phyloP scores from a whole-genome alignment of 1,140 invertebrate genomes.

The Rhagoletis zephyria region DNA sequence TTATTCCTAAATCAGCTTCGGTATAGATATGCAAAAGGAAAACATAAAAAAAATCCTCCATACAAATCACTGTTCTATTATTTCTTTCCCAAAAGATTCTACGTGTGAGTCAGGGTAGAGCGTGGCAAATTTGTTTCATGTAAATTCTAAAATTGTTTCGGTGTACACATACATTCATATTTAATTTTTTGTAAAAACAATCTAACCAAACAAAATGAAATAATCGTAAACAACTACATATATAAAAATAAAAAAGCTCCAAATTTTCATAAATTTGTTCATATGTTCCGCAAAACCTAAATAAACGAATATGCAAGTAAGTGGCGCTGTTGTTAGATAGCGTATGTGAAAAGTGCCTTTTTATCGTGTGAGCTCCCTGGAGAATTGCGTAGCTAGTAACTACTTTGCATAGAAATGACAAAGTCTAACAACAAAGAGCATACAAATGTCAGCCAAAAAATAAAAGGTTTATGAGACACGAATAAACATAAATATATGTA shows the following conservation, averaged over 20 bases:
- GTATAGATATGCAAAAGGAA: neutral
- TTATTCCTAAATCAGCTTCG: neutral
- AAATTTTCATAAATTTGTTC: slow-evolving; percentile 52
- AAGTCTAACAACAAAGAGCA: slow-evolving; percentile 20
- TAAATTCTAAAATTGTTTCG: too few species aligned
- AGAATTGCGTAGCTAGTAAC: slow-evolving; percentile 31
- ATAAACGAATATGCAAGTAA: neutral
- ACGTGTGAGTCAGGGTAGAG: too few species aligned
- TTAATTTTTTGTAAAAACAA: too few species aligned
- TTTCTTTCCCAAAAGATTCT: too few species aligned
- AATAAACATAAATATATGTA: neutral
- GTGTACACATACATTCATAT: too few species aligned
- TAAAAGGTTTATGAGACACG: neutral
- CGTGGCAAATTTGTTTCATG: too few species aligned
- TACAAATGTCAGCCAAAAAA: neutral
- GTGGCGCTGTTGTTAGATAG: neutral
- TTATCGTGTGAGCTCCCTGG: slow-evolving; percentile 42
- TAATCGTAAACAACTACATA: too few species aligned
- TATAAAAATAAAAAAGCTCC: neutral
- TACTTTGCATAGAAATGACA: slow-evolving; percentile 56
- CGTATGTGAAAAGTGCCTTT: neutral
- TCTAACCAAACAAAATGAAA: too few species aligned
- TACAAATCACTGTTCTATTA: too few species aligned
- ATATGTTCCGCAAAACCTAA: neutral
- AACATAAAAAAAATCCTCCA: too few species aligned